Evolutionary conservation across 1,140 invertebrate genomes (phyloP).

Genomic region (Drosophila grimshawi): DNA sequence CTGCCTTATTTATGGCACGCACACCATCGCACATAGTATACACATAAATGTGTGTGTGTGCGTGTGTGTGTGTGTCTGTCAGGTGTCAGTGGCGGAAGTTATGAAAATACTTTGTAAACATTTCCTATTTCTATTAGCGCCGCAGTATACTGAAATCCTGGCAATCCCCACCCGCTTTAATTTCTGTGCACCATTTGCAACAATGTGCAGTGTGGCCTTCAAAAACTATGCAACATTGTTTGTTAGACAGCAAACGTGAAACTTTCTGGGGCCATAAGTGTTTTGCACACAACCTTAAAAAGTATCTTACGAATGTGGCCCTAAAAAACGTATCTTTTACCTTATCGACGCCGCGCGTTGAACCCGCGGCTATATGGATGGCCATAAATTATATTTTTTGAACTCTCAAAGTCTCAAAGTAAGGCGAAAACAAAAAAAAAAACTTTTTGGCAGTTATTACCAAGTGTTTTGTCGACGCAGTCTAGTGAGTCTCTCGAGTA

Average conservation of each 20-base stretch:
- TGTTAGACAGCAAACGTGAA: constrained; percentile 66
- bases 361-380: constrained; percentile 71
- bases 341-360: constrained; percentile 72
- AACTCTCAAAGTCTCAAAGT: constrained; percentile 60
- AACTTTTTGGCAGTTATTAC: constrained; percentile 82
- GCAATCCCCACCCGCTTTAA: too few species aligned
- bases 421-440: constrained; percentile 43
- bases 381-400: constrained; percentile 83
- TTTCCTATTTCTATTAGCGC: constrained; percentile 83
- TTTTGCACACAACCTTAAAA: constrained; percentile 55
- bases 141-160: constrained; percentile 30
- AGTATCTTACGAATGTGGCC: constrained; percentile 59
- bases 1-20: constrained; percentile 69
- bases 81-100: constrained; percentile 81
- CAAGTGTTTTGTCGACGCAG: constrained; percentile 76
- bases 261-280: constrained; percentile 74
- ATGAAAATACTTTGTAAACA: constrained; percentile 84
- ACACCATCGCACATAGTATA: neutral
- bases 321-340: constrained; percentile 73
- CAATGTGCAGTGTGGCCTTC: constrained; percentile 52
- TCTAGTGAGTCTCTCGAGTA: constrained; percentile 24
- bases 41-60: constrained; percentile 21
- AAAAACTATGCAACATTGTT: constrained; percentile 82
- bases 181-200: neutral
- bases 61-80: constrained; percentile 55